Evolutionary conservation across 1,140 invertebrate species (phyloP), one percentile per base, ranked within the genome.

Genomic region (Globodera rostochiensis): DNA sequence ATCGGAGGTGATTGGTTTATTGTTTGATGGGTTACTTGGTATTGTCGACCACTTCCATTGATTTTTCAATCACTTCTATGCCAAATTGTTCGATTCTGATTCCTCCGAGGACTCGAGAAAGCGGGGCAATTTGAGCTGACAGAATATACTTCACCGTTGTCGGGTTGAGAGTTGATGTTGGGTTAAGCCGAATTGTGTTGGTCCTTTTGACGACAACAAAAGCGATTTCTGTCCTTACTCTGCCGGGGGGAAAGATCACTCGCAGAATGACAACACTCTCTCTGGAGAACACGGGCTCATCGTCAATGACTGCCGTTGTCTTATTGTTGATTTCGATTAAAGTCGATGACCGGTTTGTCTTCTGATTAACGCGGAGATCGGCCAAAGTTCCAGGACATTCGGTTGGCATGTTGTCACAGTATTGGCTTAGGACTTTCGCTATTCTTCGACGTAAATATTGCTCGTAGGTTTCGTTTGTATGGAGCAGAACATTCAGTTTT

Each of bases 371-470:
- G 45, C 74, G 66, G 13, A 50, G 3, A 21, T 78, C 76, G n/a
- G 76, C 76, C 21, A 78, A 78, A 25, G 83, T 76, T 13, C 86
- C 87, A 15, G 86, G 82, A 75, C 88, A 89, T 69, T 90, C 87
- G 69, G 89, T 82, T n/a, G 85, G 77, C 73, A 87, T 69, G 11
- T 88, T 74, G 60, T 89, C 83, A 79, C 88, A 89, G 74, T 87
- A 90, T 46, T 81, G 77, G 45, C 87, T 87, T 13, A 89, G 70
- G 13, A 90, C 80, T 21, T 82, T 74, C 11, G 88, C 84, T n/a
- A 89, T 85, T 67, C 88, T 73, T 82, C 88, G 64, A 47, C 89
- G 89, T 79, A 89, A 90, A 76, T 89, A 89, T 66, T 85, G 78
- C 78, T 89, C 88, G 79, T 89, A 90, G 9, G 87, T 81, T 70